Conservation (phyloP, 1,140 invertebrate species). For the Amyelois transitella region DNA sequence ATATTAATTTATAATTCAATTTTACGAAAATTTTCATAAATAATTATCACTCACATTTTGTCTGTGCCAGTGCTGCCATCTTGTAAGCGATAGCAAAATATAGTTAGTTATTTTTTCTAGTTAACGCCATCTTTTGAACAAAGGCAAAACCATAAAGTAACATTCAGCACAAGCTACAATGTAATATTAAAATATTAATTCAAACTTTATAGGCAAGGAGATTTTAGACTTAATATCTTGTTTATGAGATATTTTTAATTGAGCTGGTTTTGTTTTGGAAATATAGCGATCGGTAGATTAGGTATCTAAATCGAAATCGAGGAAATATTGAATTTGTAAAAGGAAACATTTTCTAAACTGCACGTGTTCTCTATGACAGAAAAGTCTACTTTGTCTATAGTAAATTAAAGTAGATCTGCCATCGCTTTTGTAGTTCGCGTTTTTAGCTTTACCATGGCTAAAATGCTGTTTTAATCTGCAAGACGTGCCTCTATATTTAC, state of each 20-base stretch:
- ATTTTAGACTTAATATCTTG: too few relatives aligned
- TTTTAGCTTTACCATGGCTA: constrained; percentile 65
- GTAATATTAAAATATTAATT: too few relatives aligned
- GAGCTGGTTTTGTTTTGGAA: too few relatives aligned
- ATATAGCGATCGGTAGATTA: too few relatives aligned
- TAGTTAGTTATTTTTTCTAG: too few relatives aligned
- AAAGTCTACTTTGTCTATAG: constrained; percentile 44
- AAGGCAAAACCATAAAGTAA: too few relatives aligned
- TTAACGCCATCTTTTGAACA: too few relatives aligned
- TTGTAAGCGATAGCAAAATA: not conserved
- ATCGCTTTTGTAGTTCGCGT: constrained; percentile 68
- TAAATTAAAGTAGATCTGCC: constrained; percentile 64
- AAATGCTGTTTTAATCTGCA: constrained; percentile 59
- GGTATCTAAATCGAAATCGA: too few relatives aligned
- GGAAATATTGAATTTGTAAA: not conserved
- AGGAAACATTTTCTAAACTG: constrained; percentile 36
- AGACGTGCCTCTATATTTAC: constrained; percentile 58
- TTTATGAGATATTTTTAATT: too few relatives aligned
- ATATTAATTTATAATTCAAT: not conserved
- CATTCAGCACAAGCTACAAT: too few relatives aligned
- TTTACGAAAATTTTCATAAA: not conserved
- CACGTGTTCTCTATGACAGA: constrained; percentile 50
- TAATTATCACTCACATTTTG: not conserved
- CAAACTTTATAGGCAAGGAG: too few relatives aligned
- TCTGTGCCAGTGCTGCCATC: not conserved